phyloP scores from a whole-genome alignment of 2,888 invertebrate genomes.

The Tipula vernalis region DNA sequence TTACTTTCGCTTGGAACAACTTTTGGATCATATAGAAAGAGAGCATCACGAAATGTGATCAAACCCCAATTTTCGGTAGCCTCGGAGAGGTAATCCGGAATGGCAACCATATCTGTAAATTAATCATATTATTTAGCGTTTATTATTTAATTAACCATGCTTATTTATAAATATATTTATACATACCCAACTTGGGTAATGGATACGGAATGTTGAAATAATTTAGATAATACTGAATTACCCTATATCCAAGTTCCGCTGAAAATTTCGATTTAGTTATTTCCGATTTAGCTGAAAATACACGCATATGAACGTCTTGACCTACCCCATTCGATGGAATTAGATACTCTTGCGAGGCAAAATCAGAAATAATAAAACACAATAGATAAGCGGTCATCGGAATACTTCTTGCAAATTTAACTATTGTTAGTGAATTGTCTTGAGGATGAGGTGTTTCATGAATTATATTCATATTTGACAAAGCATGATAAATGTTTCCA shows the following conservation, averaged over 20 bases:
- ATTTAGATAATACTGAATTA: conserved; percentile 68
- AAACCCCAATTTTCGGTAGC: conserved; percentile 97
- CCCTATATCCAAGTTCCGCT: conserved; percentile 53
- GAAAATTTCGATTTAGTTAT: conserved; percentile 66
- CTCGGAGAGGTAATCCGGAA: conserved; percentile 43
- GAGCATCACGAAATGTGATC: conserved; percentile 80
- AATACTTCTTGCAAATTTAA: conserved; percentile 66
- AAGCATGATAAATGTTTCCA: conserved; percentile 49
- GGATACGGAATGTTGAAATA: conserved; percentile 82
- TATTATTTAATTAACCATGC: background rate
- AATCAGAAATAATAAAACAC: conserved; percentile 88
- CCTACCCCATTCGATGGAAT: conserved; percentile 40
- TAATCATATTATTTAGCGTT: conserved; percentile 26
- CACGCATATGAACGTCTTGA: conserved; percentile 50
- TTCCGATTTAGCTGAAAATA: conserved; percentile 62
- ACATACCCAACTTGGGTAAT: conserved; percentile 71
- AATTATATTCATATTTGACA: conserved; percentile 76
- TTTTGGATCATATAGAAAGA: conserved; percentile 60
- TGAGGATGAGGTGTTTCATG: conserved; percentile 30
- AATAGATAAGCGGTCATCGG: conserved; percentile 91
- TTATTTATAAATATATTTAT: background rate
- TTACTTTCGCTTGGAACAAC: conserved; percentile 65
- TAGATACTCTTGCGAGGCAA: conserved; percentile 38
- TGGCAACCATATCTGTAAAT: conserved; percentile 32
- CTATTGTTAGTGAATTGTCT: conserved; percentile 43